Evolutionary conservation across 2,113 vertebrate genomes (phyloP).

Genomic region (Puntigrus tetrazona): DNA sequence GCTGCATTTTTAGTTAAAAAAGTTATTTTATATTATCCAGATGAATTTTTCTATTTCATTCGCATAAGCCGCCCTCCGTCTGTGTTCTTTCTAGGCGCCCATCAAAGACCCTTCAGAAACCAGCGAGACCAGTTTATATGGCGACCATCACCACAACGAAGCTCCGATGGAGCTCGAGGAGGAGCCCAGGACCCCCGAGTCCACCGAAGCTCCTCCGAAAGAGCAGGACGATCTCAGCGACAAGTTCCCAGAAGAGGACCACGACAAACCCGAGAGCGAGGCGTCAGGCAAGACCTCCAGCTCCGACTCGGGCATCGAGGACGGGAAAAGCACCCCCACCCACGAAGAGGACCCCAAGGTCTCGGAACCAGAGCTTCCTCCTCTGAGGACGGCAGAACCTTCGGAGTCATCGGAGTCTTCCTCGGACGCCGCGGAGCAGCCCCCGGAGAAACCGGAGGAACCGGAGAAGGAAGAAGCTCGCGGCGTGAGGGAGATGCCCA

Average conservation of each 20-base stretch:
- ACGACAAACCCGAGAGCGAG: conserved; percentile 71
- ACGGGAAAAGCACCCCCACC: conserved; percentile 64
- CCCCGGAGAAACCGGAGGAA: not conserved
- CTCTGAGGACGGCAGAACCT: not conserved
- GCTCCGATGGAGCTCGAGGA: conserved; percentile 1
- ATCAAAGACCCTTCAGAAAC: conserved; percentile 76
- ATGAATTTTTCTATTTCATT: too few relatives aligned
- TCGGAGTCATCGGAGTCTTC: not conserved
- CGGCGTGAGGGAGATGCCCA: not conserved
- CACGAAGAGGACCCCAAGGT: conserved; percentile 73
- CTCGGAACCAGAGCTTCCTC: conserved; percentile 60
- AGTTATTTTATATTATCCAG: too few relatives aligned
- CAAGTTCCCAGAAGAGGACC: conserved; percentile 64
- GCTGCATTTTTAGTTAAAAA: too few relatives aligned
- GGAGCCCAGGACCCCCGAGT: conserved; percentile 23
- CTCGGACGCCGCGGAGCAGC: not conserved
- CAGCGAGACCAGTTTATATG: conserved; percentile 80
- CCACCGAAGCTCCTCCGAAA: conserved; percentile 46
- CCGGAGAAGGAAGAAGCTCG: not conserved
- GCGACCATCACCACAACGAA: conserved; percentile 66
- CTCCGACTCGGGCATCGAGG: conserved; percentile 73
- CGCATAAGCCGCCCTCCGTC: not conserved
- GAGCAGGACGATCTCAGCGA: conserved; percentile 50
- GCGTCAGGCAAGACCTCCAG: conserved; percentile 67
- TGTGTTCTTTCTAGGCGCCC: conserved; percentile 69